Base-by-base conservation (phyloP, 1,140 invertebrate species). In the Rhagoletis zephyria region DNA sequence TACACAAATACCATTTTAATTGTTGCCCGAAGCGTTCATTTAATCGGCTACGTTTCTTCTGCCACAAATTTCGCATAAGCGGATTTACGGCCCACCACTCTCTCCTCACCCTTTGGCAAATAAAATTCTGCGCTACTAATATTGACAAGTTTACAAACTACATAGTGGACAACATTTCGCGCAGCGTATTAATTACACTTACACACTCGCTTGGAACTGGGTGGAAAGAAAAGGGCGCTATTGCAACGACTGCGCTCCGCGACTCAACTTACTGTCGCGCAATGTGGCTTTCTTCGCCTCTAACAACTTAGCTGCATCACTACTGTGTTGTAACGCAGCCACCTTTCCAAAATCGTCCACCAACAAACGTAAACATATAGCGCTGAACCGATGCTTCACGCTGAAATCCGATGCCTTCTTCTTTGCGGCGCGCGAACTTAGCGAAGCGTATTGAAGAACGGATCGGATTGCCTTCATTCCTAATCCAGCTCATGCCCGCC, bases 371-470 rank as follows among this genome's bases (percentile, higher is more conserved):
- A 19, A 30, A 30, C 30, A 30, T n/a, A 14, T 67, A 67, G 64
- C 40, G 42, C 12, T 74, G 42, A 6, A 81, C 56, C 48, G 7
- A 56, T 14, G 74, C 48, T 30, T n/a, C 48, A 19, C 48, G 51
- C 48, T 81, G 74, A 81, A 81, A 81, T 81, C 6, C 74, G 10
- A 81, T 56, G 19, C 74, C 16, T 16, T 81, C 74, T 56, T n/a
- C n/a, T 81, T 40, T 4, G 40, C 48, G 45, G 70, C n/a, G 56
- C 74, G 48, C 48, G 59, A n/a, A 56, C 45, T 56, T 81, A 81
- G 74, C 74, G 48, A 81, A 81, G 74, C 74, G 74, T 48, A 56
- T 81, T 81, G 74, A 56, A 81, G 74, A 81, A 81, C 45, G 74
- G 74, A 56, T 81, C 74, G 74, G 74, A 81, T 81, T 81, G 74